Conservation (phyloP, 92 coral and sea anemone species). For the Phymanthus crucifer region DNA sequence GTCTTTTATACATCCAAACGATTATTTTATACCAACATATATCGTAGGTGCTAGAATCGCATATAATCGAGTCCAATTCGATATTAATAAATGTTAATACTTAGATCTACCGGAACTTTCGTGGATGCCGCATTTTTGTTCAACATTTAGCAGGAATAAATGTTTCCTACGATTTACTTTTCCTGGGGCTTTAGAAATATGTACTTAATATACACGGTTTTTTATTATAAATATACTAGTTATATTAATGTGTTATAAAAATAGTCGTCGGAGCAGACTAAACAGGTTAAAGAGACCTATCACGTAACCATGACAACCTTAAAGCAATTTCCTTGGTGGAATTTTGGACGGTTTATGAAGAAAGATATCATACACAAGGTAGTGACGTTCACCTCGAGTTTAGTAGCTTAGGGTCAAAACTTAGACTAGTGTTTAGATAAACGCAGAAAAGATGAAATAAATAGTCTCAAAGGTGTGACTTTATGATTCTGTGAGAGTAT, state of each 20-base stretch:
- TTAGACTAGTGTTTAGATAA: neutral
- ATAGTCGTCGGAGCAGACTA: neutral
- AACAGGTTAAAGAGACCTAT: slow-evolving; percentile 1
- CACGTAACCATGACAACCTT: slow-evolving; percentile 3
- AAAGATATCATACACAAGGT: neutral
- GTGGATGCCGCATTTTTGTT: neutral
- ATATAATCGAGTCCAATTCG: neutral
- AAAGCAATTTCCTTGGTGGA: neutral
- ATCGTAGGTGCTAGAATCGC: neutral
- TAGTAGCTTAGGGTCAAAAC: neutral
- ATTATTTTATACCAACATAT: neutral
- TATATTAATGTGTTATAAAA: neutral
- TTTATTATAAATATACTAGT: neutral
- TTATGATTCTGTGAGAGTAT: too few species aligned
- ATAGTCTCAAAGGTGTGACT: neutral
- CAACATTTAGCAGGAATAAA: neutral
- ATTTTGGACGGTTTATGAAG: neutral
- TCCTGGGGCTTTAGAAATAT: neutral
- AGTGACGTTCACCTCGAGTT: neutral
- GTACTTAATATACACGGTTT: neutral
- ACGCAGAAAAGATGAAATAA: neutral
- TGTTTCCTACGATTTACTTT: neutral
- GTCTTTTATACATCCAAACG: neutral
- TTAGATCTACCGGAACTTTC: neutral
- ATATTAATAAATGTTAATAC: neutral